A percentile compares a stretch with the other conserved stretches of the same genome.
These are phyloP conservation scores for Procavia capensis DNA, from an alignment of 2,113 vertebrate species.

Conservation along the genomic window DNA sequence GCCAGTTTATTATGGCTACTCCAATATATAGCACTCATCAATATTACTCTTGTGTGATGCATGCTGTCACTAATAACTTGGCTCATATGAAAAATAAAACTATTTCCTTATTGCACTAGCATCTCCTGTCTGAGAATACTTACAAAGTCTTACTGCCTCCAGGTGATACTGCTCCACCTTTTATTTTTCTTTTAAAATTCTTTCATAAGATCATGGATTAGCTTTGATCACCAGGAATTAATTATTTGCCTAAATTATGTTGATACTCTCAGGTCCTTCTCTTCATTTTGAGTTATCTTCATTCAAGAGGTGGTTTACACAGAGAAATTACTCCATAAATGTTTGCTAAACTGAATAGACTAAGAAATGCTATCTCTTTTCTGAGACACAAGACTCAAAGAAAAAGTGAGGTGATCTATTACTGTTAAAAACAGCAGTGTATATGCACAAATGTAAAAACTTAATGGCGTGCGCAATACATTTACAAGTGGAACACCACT, in stretches of 20 bases:
- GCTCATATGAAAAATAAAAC: not conserved
- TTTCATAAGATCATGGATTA: not conserved
- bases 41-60: not conserved
- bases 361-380: slow-evolving; percentile 14
- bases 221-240: not conserved
- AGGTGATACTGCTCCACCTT: not conserved
- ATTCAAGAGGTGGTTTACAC: not conserved
- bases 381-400: not conserved
- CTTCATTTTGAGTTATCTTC: not conserved
- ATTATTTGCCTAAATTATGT: not conserved
- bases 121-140: not conserved
- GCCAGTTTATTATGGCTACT: not conserved
- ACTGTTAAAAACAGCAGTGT: slow-evolving; percentile 53
- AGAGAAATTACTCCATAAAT: slow-evolving; percentile 39
- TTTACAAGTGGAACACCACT: slow-evolving; percentile 60
- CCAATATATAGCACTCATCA: not conserved
- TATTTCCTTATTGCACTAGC: not conserved
- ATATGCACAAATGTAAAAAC: slow-evolving; percentile 33
- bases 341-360: slow-evolving; percentile 4
- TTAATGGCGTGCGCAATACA: slow-evolving; percentile 45
- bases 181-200: not conserved
- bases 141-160: not conserved
- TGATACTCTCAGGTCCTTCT: not conserved
- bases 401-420: slow-evolving; percentile 48
- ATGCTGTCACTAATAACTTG: not conserved